phyloP scores from a whole-genome alignment of 2,113 vertebrate species.

The Machaerirhynchus nigripectus region DNA sequence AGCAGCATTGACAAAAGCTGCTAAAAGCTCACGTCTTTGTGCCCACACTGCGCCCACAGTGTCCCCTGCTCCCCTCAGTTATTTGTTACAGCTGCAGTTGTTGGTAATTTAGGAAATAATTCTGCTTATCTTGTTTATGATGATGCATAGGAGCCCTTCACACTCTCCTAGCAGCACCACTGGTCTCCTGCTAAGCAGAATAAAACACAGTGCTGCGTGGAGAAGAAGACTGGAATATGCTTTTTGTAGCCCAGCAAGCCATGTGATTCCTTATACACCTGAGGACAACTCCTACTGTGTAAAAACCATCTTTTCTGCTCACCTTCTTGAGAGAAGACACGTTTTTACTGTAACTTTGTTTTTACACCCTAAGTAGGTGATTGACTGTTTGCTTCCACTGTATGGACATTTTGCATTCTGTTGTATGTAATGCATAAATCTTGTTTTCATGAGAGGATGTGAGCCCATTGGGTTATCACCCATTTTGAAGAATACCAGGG shows the following conservation, averaged over 20 bases:
- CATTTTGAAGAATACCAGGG: background rate
- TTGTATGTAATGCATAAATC: background rate
- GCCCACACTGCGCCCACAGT: background rate
- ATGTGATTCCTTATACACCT: background rate
- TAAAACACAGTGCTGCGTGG: background rate
- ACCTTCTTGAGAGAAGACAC: background rate
- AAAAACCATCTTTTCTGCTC: background rate
- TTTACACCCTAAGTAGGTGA: background rate
- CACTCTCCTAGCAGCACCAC: background rate
- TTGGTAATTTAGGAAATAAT: constrained; percentile 29
- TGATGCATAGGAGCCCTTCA: constrained; percentile 32
- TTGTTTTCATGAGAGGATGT: background rate
- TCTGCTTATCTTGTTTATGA: constrained; percentile 23
- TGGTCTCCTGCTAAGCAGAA: constrained; percentile 17
- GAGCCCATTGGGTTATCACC: background rate
- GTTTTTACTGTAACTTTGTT: background rate
- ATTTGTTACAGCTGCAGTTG: constrained; percentile 3
- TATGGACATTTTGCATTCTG: background rate
- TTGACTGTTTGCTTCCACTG: background rate
- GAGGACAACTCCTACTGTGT: background rate
- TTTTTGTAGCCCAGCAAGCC: background rate
- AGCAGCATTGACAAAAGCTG: background rate
- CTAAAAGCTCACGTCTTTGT: background rate
- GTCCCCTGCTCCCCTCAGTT: background rate
- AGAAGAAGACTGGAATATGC: background rate